Evolutionary conservation across 2,888 invertebrate species (phyloP), one percentile per base, ranked within the genome.

Genomic region (Sisyra nigra): DNA sequence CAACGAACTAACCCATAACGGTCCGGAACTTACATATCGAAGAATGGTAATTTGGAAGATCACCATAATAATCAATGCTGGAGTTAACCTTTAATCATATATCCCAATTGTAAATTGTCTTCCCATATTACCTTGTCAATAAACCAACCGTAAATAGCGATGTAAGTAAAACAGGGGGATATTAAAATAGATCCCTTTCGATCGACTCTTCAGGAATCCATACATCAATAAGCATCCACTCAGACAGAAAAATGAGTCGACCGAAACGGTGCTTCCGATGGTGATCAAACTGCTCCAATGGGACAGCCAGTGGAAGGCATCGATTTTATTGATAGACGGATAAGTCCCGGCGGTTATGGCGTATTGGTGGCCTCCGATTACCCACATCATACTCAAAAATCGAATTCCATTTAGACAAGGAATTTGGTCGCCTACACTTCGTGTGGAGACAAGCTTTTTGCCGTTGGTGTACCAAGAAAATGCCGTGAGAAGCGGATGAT

Each of bases 171-270:
- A 60, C 43, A 54, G 46, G 1, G 57, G 46, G 30, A 61, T 47
- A 42, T 62, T 61, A 31, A 63, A 55, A 4, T 46, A 51, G 5
- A 52, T 50, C 3, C 54, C 53, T 17, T 53, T 55, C 11, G 53
- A 47, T 46, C 52, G 53, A 38, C 53, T 50, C 48, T 57, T 60
- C 4, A 65, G 45, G 45, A 60, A 58, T 2, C 58, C 48, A 44
- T 67, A 69, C 2, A 69, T 63, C 44, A 68, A 66, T 1, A 78
- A 56, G 33, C 77, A 55, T 4, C 77, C 77, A 49, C 74, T 73
- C 49, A 77, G 55, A 15, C 72, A 57, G 52, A 77, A 74, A 56
- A 78, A 78, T 0, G 76, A 72, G 46, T 78, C 78, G 1, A 76
- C 76, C 1, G 71, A 65, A 8, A 72, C 60, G 0, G 71, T 49